These are phyloP conservation scores for Gopherus evgoodei DNA, from an alignment of 2,113 vertebrate genomes.

Conservation along the genomic window DNA sequence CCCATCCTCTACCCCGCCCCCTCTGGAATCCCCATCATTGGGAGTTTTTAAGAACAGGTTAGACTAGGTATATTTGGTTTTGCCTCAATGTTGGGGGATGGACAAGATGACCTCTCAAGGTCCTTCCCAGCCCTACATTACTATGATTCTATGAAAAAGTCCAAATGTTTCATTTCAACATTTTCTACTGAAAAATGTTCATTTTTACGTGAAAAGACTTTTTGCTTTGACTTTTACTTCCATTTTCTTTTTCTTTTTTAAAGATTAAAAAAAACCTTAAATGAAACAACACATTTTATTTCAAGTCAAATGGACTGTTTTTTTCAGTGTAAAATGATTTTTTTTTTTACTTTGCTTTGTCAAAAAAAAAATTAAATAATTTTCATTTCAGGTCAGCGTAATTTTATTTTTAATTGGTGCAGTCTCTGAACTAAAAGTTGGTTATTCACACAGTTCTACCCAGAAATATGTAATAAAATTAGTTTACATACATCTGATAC, in stretches of 20 bases:
- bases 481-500: slow-evolving; percentile 1
- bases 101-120: not conserved
- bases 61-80: not conserved
- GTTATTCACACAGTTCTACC: not conserved
- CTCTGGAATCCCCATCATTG: not conserved
- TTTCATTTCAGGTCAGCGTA: not conserved
- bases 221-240: not conserved
- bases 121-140: not conserved
- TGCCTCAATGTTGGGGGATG: not conserved
- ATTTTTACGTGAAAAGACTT: not conserved
- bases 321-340: not conserved
- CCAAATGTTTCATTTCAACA: not conserved
- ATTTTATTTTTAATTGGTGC: not conserved
- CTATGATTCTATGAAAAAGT: not conserved
- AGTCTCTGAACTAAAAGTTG: not conserved
- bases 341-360: not conserved
- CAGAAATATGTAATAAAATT: not conserved
- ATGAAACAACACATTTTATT: not conserved
- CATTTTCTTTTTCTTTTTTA: not conserved
- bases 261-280: not conserved
- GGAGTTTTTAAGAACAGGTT: not conserved
- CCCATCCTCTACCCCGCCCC: too few relatives aligned
- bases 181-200: not conserved
- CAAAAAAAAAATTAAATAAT: not conserved
- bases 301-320: not conserved